Percentiles rank a stretch among this genome's conserved stretches.
Evolutionary conservation across 2,113 vertebrate species (phyloP).

Genomic region (Tragulus kanchil): DNA sequence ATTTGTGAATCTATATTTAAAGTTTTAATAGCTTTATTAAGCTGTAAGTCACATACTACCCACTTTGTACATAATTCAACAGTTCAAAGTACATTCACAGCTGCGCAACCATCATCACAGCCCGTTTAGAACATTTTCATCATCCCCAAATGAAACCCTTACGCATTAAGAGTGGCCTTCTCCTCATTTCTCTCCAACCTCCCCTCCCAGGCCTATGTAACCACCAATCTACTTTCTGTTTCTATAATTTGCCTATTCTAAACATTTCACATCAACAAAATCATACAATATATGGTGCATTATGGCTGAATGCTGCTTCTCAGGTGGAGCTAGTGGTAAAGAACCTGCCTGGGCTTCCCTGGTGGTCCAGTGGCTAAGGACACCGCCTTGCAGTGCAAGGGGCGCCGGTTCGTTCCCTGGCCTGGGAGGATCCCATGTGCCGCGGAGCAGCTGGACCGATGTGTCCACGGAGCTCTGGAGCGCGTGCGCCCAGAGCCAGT

Average conservation of each 20-base stretch:
- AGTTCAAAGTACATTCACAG: neutral
- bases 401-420: too few species aligned
- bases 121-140: slow-evolving; percentile 1
- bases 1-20: neutral
- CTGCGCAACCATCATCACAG: neutral
- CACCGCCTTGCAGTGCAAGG: too few species aligned
- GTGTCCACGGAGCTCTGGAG: too few species aligned
- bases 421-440: too few species aligned
- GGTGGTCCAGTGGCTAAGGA: too few species aligned
- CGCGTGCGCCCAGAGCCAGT: too few species aligned
- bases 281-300: neutral
- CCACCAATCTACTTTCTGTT: neutral
- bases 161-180: neutral
- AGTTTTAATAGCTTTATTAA: neutral
- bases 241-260: neutral
- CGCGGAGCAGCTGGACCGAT: too few species aligned
- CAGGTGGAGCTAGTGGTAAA: too few species aligned
- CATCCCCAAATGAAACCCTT: neutral
- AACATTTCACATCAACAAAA: neutral
- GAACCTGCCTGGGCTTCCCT: too few species aligned
- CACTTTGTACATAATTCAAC: neutral
- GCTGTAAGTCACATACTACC: neutral
- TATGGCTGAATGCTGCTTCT: neutral
- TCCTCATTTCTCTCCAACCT: neutral
- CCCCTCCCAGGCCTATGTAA: neutral